These are phyloP conservation scores for Leptestheria dahalacensis DNA, from an alignment of 1,140 invertebrate species.

Conservation along the genomic window DNA sequence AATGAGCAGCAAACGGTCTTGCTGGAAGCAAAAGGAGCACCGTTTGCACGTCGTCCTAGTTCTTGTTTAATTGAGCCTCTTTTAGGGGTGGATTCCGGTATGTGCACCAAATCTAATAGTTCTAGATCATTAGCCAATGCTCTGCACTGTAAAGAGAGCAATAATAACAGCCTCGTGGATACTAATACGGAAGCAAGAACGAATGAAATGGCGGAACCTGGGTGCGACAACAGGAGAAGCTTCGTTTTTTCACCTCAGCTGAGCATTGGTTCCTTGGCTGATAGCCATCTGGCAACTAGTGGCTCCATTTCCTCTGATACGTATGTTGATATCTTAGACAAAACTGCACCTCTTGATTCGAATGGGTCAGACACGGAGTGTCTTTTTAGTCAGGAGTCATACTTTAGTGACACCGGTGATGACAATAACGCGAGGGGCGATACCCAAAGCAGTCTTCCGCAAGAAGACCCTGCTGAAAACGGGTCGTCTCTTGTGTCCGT, in stretches of 20 bases:
- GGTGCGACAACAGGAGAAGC: not conserved
- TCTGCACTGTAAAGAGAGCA: not conserved
- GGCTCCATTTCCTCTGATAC: not conserved
- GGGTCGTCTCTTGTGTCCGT: not conserved
- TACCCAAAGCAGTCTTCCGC: not conserved
- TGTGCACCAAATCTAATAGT: not conserved
- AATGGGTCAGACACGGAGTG: not conserved
- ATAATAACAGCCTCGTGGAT: not conserved
- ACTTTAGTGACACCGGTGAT: not conserved
- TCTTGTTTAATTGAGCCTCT: not conserved
- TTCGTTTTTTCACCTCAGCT: not conserved
- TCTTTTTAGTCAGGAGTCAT: not conserved
- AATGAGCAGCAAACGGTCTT: too few relatives aligned
- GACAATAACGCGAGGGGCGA: not conserved
- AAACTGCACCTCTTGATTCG: not conserved
- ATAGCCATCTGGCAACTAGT: conserved; percentile 2
- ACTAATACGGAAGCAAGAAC: not conserved
- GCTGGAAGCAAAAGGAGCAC: not conserved
- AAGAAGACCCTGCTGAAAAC: not conserved
- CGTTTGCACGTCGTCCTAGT: not conserved
- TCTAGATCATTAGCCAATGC: not conserved
- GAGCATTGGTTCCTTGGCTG: not conserved
- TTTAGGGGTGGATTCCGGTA: not conserved
- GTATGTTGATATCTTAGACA: conserved; percentile 1
- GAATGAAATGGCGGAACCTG: not conserved